Percentiles rank a stretch among this genome's conserved stretches.
Evolutionary conservation across 2,888 invertebrate species (phyloP).

Genomic region (Phorcus lineatus): DNA sequence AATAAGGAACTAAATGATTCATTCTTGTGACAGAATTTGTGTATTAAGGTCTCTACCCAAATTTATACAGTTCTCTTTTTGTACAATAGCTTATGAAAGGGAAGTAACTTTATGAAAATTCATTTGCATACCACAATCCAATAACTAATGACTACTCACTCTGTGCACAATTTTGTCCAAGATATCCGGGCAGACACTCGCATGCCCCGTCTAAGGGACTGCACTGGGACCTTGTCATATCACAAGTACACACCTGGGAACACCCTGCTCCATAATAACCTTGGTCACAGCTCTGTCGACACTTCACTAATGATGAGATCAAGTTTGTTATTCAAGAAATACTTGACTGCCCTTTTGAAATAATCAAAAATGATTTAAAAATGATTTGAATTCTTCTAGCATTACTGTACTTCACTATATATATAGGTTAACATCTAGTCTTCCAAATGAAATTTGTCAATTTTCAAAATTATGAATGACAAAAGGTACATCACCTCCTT

Average conservation of each 20-base stretch:
- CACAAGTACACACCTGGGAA: constrained; percentile 46
- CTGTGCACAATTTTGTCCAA: constrained; percentile 54
- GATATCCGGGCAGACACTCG: constrained; percentile 59
- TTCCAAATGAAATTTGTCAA: too few species aligned
- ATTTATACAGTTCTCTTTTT: too few species aligned
- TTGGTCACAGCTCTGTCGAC: constrained; percentile 43
- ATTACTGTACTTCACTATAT: too few species aligned
- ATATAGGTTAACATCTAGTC: too few species aligned
- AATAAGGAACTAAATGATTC: background rate
- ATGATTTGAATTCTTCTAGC: too few species aligned
- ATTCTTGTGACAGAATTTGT: too few species aligned
- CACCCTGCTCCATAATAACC: constrained; percentile 53
- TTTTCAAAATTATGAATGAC: too few species aligned
- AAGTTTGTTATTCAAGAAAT: background rate
- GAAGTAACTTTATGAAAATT: too few species aligned
- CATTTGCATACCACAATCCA: too few species aligned
- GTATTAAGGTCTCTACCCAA: too few species aligned
- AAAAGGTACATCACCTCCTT: constrained; percentile 61
- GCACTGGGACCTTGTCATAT: constrained; percentile 47
- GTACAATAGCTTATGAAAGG: too few species aligned
- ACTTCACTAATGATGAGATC: constrained; percentile 38
- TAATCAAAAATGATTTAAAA: too few species aligned
- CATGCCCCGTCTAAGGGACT: constrained; percentile 61
- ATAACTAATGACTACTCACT: constrained; percentile 41
- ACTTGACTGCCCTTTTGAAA: constrained; percentile 33